Percentiles rank a stretch among this genome's conserved stretches.
phyloP scores from a whole-genome alignment of 2,888 invertebrate species.

The Acanthosepion pharaonis region DNA sequence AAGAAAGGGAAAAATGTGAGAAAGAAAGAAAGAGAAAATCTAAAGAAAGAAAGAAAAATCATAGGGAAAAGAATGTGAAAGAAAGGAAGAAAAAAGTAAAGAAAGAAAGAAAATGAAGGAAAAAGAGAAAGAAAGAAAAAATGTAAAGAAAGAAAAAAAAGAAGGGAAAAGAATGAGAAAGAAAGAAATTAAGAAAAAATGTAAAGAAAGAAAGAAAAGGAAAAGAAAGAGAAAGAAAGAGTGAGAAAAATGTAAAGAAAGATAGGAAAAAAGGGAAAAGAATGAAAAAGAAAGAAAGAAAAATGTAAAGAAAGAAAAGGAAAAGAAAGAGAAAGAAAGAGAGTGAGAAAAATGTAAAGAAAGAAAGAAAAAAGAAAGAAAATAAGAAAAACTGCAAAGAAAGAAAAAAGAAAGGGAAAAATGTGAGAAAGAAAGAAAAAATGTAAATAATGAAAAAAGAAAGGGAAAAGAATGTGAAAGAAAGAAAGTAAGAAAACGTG shows the following conservation, averaged over 20 bases:
- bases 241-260: too few species aligned
- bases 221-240: background rate
- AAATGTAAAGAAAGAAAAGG: too few species aligned
- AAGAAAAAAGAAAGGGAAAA: background rate
- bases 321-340: too few species aligned
- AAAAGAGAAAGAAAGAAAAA: background rate
- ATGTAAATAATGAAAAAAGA: too few species aligned
- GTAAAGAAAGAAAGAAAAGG: background rate
- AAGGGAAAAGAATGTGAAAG: too few species aligned
- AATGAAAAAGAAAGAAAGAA: too few species aligned
- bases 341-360: too few species aligned
- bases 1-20: background rate
- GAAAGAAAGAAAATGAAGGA: background rate
- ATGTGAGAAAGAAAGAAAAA: too few species aligned
- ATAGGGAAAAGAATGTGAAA: background rate
- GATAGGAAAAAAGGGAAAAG: too few species aligned
- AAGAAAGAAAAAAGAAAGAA: background rate
- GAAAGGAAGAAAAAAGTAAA: background rate
- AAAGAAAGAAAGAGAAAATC: background rate
- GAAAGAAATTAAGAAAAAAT: too few species aligned
- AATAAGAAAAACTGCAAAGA: background rate
- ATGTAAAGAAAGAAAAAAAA: background rate
- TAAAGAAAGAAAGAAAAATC: background rate
- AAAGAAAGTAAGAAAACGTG: too few species aligned
- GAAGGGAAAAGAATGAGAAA: background rate